Evolutionary conservation across 2,797 vertebrate genomes (phyloP).

Genomic region (Tiaroga cobitis): DNA sequence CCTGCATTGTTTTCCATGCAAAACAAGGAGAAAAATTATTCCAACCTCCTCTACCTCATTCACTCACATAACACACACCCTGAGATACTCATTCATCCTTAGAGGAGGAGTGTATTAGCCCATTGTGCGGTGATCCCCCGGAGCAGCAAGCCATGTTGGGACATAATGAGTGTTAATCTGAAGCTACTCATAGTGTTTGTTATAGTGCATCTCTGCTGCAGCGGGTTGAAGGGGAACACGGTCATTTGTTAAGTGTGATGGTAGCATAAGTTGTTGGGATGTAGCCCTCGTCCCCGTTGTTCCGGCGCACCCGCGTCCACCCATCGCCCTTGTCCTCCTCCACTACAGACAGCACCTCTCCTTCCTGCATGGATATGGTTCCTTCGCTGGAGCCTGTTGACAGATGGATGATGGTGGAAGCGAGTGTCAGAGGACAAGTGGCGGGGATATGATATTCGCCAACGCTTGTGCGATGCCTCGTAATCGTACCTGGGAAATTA

Average conservation of each 20-base stretch:
- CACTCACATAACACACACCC: constrained; percentile 39
- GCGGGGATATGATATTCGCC: neutral
- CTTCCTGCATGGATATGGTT: constrained; percentile 89
- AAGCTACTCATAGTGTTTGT: constrained; percentile 42
- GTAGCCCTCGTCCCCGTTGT: constrained; percentile 88
- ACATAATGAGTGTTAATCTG: constrained; percentile 46
- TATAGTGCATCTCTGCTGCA: constrained; percentile 18
- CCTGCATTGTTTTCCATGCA: constrained; percentile 19
- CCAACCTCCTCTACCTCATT: constrained; percentile 39
- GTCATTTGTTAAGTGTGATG: constrained; percentile 81
- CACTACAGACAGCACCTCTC: constrained; percentile 85
- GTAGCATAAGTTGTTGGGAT: constrained; percentile 90
- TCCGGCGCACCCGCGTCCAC: constrained; percentile 87
- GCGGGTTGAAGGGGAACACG: constrained; percentile 16
- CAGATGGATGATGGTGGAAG: neutral
- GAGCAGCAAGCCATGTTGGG: constrained; percentile 24
- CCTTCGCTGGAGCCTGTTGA: constrained; percentile 87
- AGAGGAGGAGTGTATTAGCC: constrained; percentile 16
- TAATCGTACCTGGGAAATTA: constrained; percentile 84
- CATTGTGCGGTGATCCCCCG: neutral
- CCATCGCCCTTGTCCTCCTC: constrained; percentile 92
- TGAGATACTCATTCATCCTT: constrained; percentile 24
- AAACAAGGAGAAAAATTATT: constrained; percentile 1
- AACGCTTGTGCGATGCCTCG: neutral
- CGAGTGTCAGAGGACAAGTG: neutral